These are phyloP conservation scores for Thryonomys swinderianus DNA, from an alignment of 2,113 vertebrate genomes.

Conservation along the genomic window DNA sequence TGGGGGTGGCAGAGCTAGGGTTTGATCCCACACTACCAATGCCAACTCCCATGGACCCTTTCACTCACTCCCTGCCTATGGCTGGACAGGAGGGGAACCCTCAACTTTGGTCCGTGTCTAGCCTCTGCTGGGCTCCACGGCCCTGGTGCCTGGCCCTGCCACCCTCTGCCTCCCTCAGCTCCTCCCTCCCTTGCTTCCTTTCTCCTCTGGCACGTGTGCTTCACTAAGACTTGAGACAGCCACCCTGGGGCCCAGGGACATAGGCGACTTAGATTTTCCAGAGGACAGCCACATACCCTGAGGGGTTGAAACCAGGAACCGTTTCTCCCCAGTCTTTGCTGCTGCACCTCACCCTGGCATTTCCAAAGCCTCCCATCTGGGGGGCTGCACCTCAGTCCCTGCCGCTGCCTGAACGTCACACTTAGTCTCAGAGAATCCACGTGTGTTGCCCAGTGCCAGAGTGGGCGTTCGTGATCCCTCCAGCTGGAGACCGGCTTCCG, in stretches of 20 bases:
- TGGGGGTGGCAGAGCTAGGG: neutral
- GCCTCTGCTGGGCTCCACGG: neutral
- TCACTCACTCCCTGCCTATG: neutral
- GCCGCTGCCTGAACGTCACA: neutral
- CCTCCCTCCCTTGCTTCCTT: neutral
- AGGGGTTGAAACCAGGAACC: neutral
- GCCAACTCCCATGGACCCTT: neutral
- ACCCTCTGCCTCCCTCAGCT: neutral
- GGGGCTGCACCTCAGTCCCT: neutral
- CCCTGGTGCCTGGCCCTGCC: neutral
- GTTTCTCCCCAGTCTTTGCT: neutral
- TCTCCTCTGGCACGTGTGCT: neutral
- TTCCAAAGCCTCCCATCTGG: neutral
- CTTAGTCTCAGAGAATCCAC: neutral
- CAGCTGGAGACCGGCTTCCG: neutral
- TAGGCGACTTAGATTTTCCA: neutral
- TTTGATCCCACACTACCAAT: neutral
- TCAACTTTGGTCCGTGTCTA: rapidly evolving
- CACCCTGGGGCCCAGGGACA: neutral
- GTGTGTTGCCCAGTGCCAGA: neutral
- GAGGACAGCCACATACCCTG: neutral
- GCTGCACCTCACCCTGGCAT: neutral
- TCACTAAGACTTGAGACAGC: neutral
- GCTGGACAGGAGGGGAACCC: neutral
- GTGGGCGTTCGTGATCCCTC: neutral